A percentile compares a stretch with the other conserved stretches of the same genome.
Evolutionary conservation across 1,140 invertebrate species (phyloP).

Genomic region (Aphaenogaster ashmeadi): DNA sequence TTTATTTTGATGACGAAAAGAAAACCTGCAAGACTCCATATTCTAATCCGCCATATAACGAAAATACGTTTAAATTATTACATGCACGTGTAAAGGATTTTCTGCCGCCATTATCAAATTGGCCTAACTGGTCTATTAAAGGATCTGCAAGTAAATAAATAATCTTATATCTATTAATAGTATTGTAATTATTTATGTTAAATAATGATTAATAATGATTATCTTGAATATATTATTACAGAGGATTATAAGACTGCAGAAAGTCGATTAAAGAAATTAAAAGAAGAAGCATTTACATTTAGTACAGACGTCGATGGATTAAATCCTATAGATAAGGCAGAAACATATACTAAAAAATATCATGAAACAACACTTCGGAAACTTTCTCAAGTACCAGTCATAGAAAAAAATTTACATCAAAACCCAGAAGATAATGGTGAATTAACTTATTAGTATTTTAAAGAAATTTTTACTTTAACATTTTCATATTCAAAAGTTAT

Average conservation of each 20-base stretch:
- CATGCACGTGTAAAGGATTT: not conserved
- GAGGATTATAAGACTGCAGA: not conserved
- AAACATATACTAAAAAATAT: not conserved
- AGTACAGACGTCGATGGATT: not conserved
- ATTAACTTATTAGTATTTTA: no score
- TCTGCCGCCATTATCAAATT: not conserved
- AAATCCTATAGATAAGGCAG: not conserved
- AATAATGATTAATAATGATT: not conserved
- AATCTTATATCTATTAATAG: not conserved
- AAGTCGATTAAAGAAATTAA: not conserved
- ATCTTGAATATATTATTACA: not conserved
- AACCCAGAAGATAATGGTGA: no score
- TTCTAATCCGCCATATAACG: not conserved
- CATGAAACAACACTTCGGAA: not conserved
- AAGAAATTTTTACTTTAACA: no score
- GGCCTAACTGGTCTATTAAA: not conserved
- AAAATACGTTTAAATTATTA: not conserved
- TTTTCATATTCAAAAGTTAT: no score
- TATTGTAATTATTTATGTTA: not conserved
- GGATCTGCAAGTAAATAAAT: slow-evolving; percentile 2
- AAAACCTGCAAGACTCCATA: not conserved
- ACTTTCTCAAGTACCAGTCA: not conserved
- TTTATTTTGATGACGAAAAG: not conserved
- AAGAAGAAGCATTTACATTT: not conserved
- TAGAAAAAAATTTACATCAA: not conserved